Conservation (phyloP, 2,113 vertebrate species). For the Burhinus oedicnemus region DNA sequence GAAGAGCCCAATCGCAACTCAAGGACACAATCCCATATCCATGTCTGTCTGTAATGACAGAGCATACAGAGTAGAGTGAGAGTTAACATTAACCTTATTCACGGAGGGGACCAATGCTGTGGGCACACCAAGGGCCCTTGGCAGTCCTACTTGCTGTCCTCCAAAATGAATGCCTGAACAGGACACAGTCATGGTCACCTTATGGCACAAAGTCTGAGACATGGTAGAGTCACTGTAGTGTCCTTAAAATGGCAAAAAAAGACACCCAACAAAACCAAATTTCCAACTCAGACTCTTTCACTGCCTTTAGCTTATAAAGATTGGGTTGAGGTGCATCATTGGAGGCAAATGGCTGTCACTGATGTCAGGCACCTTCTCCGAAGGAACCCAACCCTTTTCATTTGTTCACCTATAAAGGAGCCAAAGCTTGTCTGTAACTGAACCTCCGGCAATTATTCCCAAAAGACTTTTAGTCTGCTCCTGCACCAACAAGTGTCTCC, state of each 20-base stretch:
- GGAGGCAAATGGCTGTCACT: not conserved
- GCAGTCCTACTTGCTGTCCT: not conserved
- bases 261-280: not conserved
- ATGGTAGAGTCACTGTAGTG: not conserved
- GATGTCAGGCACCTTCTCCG: not conserved
- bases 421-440: not conserved
- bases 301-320: not conserved
- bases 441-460: not conserved
- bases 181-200: not conserved
- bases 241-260: not conserved
- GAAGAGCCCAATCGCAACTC: not conserved
- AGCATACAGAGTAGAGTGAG: rapidly evolving
- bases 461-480: not conserved
- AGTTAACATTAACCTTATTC: not conserved
- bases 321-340: not conserved
- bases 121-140: not conserved
- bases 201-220: not conserved
- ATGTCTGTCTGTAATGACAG: not conserved
- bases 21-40: not conserved
- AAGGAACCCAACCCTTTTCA: not conserved
- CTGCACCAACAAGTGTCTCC: not conserved
- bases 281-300: not conserved
- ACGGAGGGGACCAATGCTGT: not conserved
- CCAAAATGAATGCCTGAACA: not conserved
- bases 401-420: not conserved